A percentile compares a stretch with the other conserved stretches of the same genome.
These are phyloP conservation scores for Polylopha cassiicola DNA, from an alignment of 2,888 invertebrate species.

Conservation along the genomic window DNA sequence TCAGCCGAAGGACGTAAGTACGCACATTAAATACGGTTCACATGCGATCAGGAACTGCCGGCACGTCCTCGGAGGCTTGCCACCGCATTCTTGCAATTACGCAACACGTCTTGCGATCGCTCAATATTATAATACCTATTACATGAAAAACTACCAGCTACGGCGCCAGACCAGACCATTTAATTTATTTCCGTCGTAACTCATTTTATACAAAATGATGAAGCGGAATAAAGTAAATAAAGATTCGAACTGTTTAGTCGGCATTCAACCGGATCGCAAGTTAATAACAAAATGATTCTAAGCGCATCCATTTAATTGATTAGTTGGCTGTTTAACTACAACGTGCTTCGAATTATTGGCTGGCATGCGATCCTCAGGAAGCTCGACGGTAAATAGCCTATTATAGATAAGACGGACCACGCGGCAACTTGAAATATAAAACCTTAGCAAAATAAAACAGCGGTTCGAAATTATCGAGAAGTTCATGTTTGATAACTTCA, in stretches of 20 bases:
- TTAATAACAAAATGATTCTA: not conserved
- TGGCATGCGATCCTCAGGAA: constrained; percentile 12
- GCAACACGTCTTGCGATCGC: constrained; percentile 41
- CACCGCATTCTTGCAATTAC: constrained; percentile 57
- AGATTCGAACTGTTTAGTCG: too few relatives aligned
- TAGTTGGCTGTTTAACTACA: constrained; percentile 5
- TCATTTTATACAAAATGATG: too few relatives aligned
- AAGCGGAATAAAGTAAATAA: too few relatives aligned
- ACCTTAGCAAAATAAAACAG: constrained; percentile 17
- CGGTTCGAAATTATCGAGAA: constrained; percentile 11
- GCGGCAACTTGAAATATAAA: too few relatives aligned
- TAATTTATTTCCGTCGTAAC: too few relatives aligned
- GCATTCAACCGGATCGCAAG: not conserved
- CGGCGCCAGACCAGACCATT: too few relatives aligned
- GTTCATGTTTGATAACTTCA: constrained; percentile 10
- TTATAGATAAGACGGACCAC: constrained; percentile 19
- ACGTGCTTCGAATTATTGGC: constrained; percentile 11
- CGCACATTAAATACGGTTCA: constrained; percentile 60
- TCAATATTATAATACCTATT: constrained; percentile 24
- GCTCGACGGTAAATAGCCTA: constrained; percentile 18
- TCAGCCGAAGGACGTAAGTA: constrained; percentile 60
- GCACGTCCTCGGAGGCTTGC: constrained; percentile 42
- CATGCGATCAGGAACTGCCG: constrained; percentile 55
- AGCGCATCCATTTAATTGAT: constrained; percentile 7
- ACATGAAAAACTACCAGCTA: too few relatives aligned